Conservation (phyloP, 2,113 vertebrate genomes). For the Pongo pygmaeus region DNA sequence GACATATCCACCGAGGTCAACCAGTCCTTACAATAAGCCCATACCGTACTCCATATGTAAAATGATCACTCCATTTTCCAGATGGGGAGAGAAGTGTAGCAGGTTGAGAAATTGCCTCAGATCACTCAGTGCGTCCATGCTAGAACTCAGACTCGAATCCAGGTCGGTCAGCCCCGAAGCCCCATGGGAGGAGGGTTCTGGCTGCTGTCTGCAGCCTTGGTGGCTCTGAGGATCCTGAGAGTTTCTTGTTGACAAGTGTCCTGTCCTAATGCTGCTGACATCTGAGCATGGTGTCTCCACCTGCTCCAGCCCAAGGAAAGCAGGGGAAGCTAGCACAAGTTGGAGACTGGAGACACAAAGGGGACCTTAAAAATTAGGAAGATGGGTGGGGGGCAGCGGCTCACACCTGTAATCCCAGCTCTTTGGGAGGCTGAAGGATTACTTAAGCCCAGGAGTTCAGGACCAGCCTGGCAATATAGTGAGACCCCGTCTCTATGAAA, state of each 20-base stretch:
- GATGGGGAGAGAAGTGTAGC: not conserved
- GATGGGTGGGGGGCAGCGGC: not conserved
- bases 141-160: not conserved
- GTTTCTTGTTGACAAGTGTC: not conserved
- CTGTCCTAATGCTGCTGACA: not conserved
- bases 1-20: not conserved
- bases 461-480: not conserved
- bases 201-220: not conserved
- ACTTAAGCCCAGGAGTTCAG: not conserved
- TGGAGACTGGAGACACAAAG: not conserved
- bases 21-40: not conserved
- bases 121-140: not conserved
- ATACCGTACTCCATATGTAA: accelerated
- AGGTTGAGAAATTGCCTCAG: not conserved
- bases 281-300: not conserved
- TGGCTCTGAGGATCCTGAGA: not conserved
- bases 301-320: not conserved
- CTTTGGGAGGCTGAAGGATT: not conserved
- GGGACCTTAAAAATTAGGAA: not conserved
- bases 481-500: not conserved
- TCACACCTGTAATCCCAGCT: not conserved
- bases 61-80: accelerated
- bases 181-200: not conserved
- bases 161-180: not conserved
- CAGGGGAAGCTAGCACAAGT: not conserved